Evolutionary conservation across 2,888 invertebrate genomes (phyloP).

Genomic region (Conchocele bisecta): DNA sequence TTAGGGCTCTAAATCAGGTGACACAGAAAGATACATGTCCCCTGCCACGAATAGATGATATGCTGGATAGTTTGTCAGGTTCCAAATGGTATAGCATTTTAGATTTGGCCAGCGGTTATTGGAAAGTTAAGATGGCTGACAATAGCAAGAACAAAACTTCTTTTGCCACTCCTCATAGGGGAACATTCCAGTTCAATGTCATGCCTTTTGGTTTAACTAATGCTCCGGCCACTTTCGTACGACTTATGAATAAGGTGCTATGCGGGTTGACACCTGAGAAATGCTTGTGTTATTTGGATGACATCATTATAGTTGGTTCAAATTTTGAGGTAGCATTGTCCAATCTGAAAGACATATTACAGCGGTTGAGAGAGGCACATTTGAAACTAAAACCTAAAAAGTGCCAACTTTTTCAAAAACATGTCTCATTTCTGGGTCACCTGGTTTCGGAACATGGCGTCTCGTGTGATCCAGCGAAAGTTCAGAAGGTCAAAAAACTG

Average conservation of each 20-base stretch:
- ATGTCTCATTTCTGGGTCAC: conserved; percentile 30
- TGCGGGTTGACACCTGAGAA: conserved; percentile 1
- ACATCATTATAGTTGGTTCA: conserved; percentile 16
- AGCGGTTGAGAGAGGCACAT: conserved; percentile 6
- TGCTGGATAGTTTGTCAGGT: conserved; percentile 7
- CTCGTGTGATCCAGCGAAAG: conserved; percentile 15
- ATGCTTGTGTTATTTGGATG: conserved; percentile 32
- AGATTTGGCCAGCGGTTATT: conserved; percentile 17
- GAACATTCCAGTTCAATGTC: conserved; percentile 8
- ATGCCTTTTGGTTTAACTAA: conserved; percentile 27
- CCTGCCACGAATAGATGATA: conserved; percentile 20
- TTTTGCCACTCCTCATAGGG: conserved; percentile 11
- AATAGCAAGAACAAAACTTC: conserved; percentile 11
- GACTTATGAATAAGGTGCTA: conserved; percentile 15
- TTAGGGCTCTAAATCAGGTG: neutral
- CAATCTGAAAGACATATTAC: conserved; percentile 14
- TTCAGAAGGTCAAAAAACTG: conserved; percentile 22
- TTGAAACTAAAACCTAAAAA: conserved; percentile 34
- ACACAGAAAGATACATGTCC: conserved; percentile 21
- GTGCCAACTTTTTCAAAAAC: conserved; percentile 26
- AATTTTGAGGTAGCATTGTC: conserved; percentile 12
- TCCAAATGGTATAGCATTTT: conserved; percentile 12
- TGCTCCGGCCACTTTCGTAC: conserved; percentile 20
- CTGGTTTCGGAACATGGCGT: conserved; percentile 23
- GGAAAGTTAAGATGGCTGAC: conserved; percentile 20